Conservation (phyloP, 2,797 vertebrate species). For the Vultur gryphus region DNA sequence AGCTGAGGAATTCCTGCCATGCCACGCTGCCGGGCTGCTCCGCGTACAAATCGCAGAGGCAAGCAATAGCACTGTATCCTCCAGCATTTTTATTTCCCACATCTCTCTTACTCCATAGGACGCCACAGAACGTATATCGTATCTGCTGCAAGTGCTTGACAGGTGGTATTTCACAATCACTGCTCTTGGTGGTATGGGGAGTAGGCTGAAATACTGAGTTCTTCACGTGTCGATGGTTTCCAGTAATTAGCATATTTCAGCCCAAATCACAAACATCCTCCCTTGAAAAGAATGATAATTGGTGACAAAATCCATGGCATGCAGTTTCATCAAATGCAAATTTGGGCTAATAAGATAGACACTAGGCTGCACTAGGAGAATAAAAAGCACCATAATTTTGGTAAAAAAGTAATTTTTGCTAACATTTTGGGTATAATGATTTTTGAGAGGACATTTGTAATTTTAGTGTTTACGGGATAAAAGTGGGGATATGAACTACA, state of each 20-base stretch:
- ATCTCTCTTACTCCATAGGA: not conserved
- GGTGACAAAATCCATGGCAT: slow-evolving; percentile 43
- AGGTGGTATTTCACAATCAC: slow-evolving; percentile 9
- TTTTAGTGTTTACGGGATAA: not conserved
- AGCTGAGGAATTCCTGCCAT: not conserved
- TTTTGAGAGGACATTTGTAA: not conserved
- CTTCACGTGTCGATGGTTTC: slow-evolving; percentile 43
- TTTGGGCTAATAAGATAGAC: not conserved
- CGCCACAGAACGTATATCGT: not conserved
- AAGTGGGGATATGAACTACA: not conserved
- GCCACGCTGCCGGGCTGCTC: not conserved
- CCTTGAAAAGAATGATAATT: slow-evolving; percentile 47
- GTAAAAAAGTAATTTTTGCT: not conserved
- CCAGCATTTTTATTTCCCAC: not conserved
- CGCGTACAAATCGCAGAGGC: not conserved
- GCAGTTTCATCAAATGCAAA: slow-evolving; percentile 52
- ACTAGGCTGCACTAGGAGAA: not conserved
- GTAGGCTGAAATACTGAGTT: slow-evolving; percentile 5
- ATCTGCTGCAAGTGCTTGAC: not conserved
- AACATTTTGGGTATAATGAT: not conserved
- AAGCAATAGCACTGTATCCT: not conserved
- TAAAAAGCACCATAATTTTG: not conserved
- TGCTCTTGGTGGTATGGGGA: not conserved
- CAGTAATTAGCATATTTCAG: slow-evolving; percentile 45
- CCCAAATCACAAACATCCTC: slow-evolving; percentile 39